A percentile compares a stretch with the other conserved stretches of the same genome.
These are phyloP conservation scores for Dastarcus helophoroides DNA, from an alignment of 2,888 invertebrate genomes.

Conservation along the genomic window DNA sequence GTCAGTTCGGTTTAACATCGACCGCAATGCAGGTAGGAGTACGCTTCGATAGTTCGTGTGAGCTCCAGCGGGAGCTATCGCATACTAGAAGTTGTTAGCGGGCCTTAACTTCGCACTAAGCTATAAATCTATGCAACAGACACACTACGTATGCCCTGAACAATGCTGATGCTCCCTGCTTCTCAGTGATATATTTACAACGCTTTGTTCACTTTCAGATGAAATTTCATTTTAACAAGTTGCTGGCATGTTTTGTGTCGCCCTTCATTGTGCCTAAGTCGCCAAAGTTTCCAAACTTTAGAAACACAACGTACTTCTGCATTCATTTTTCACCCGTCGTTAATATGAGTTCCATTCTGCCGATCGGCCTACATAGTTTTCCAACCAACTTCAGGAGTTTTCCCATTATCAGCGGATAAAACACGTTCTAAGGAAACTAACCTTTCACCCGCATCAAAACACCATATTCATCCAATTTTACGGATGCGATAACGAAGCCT, in stretches of 20 bases:
- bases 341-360: no score
- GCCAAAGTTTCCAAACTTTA: no score
- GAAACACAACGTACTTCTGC: no score
- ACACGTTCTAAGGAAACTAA: no score
- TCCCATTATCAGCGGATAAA: no score
- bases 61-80: conserved; percentile 12
- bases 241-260: conserved; percentile 14
- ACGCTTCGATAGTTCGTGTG: conserved; percentile 9
- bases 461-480: no score
- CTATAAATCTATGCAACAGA: conserved; percentile 13
- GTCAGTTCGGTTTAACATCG: no score
- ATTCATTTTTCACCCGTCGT: no score
- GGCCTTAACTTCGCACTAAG: conserved; percentile 10
- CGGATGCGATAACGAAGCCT: no score
- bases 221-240: conserved; percentile 20
- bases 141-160: conserved; percentile 12
- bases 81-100: conserved; percentile 10
- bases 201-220: conserved; percentile 20
- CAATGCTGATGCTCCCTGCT: conserved; percentile 8
- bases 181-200: conserved; percentile 17
- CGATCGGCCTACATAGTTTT: no score
- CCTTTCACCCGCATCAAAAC: no score
- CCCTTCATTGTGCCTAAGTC: conserved; percentile 13
- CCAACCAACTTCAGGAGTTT: no score
- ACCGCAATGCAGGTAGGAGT: conserved; percentile 11